These are phyloP conservation scores for Gila robusta DNA, from an alignment of 2,797 vertebrate genomes.

Conservation along the genomic window DNA sequence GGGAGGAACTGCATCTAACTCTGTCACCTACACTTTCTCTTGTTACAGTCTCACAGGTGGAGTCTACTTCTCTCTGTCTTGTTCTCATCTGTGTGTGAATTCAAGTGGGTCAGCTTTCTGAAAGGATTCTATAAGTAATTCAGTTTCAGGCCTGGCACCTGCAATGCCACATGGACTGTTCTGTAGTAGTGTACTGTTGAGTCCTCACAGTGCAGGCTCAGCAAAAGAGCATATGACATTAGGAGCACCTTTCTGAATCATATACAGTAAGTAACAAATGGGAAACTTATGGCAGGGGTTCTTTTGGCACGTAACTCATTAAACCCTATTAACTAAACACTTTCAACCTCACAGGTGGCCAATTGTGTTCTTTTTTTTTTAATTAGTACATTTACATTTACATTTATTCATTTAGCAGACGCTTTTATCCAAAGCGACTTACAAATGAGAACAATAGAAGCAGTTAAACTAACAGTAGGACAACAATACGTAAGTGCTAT, in stretches of 20 bases:
- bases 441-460: no score
- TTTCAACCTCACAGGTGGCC: background rate
- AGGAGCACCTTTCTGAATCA: background rate
- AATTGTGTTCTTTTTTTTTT: background rate
- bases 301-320: background rate
- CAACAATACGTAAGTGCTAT: no score
- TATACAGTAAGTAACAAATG: background rate
- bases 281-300: background rate
- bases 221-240: background rate
- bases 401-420: no score
- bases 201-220: conserved; percentile 9
- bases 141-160: background rate
- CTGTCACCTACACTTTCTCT: conserved; percentile 17
- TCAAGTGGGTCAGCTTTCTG: conserved; percentile 14
- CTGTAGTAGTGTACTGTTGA: background rate
- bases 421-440: no score
- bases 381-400: no score
- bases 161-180: background rate
- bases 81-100: background rate
- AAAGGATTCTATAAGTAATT: conserved; percentile 11
- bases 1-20: conserved; percentile 2
- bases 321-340: background rate
- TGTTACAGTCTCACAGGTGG: conserved; percentile 4
- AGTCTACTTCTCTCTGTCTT: conserved; percentile 11
- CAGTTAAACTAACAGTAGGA: no score